A percentile compares a stretch with the other conserved stretches of the same genome.
phyloP scores from a whole-genome alignment of 2,888 invertebrate genomes.

The Mythimna pallens region DNA sequence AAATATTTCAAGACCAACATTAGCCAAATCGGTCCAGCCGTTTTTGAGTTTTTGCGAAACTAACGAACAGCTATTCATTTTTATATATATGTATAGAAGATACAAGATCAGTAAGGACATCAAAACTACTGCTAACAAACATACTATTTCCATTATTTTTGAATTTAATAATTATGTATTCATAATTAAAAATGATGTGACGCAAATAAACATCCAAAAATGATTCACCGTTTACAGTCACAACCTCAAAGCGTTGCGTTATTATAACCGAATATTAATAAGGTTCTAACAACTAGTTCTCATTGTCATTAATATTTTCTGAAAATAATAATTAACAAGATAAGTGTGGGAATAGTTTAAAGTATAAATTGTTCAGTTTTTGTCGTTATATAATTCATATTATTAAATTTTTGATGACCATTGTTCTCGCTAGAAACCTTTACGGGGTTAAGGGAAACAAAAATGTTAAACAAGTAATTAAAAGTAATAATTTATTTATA shows the following conservation, averaged over 20 bases:
- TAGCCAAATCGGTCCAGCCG: too few relatives aligned
- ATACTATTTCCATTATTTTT: too few relatives aligned
- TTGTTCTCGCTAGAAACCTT: slow-evolving; percentile 25
- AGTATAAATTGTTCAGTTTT: slow-evolving; percentile 9
- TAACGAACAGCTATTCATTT: too few relatives aligned
- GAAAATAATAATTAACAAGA: slow-evolving; percentile 22
- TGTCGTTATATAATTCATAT: slow-evolving; percentile 17
- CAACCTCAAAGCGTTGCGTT: not conserved
- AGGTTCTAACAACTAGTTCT: not conserved
- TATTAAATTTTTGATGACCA: not conserved
- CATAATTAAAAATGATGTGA: not conserved
- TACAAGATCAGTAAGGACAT: too few relatives aligned
- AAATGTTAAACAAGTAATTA: slow-evolving; percentile 4
- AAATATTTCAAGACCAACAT: too few relatives aligned
- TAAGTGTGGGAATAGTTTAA: slow-evolving; percentile 29
- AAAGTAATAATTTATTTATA: not conserved
- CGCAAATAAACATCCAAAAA: not conserved
- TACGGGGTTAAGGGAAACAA: not conserved
- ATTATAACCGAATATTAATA: not conserved
- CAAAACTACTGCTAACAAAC: too few relatives aligned
- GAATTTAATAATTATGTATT: not conserved
- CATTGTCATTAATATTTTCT: not conserved
- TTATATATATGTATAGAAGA: too few relatives aligned
- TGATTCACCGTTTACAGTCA: not conserved
- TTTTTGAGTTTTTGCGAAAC: too few relatives aligned